These are phyloP conservation scores for Colostygia pectinataria DNA, from an alignment of 2,888 invertebrate genomes.

Conservation along the genomic window DNA sequence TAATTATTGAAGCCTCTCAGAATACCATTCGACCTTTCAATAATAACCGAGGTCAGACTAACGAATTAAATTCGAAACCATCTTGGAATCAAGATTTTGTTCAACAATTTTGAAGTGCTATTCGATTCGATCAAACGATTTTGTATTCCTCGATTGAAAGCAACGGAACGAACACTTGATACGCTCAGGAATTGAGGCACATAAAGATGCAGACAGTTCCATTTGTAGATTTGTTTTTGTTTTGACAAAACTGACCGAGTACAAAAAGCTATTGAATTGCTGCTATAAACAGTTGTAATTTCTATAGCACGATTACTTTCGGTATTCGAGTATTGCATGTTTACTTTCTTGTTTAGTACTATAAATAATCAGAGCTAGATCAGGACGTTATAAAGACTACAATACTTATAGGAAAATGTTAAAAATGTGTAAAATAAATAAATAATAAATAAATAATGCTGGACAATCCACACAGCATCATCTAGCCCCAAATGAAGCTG, in stretches of 20 bases:
- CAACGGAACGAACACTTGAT: conserved; percentile 42
- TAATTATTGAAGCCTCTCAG: conserved; percentile 1
- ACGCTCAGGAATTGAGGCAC: conserved; percentile 33
- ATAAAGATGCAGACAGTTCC: conserved; percentile 1
- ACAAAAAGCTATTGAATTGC: too few relatives aligned
- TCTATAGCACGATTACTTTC: too few relatives aligned
- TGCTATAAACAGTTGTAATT: too few relatives aligned
- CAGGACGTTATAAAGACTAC: conserved; percentile 75
- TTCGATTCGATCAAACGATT: conserved; percentile 39
- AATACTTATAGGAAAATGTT: conserved; percentile 82
- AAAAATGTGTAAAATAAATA: conserved; percentile 75
- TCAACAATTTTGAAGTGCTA: conserved; percentile 36
- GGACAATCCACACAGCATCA: too few relatives aligned
- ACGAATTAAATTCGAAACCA: conserved; percentile 2
- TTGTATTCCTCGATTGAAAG: conserved; percentile 38
- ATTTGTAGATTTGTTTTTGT: not conserved
- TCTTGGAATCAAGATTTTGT: conserved; percentile 41
- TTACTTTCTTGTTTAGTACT: conserved; percentile 74
- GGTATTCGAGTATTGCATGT: conserved; percentile 60
- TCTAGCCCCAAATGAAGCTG: too few relatives aligned
- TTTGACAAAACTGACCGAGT: not conserved
- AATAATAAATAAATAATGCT: too few relatives aligned
- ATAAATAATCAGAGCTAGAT: conserved; percentile 64
- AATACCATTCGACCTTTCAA: conserved; percentile 2
- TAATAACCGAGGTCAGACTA: conserved; percentile 1